A percentile compares a stretch with the other conserved stretches of the same genome.
These are phyloP conservation scores for Drymodes brunneopygia DNA, from an alignment of 2,113 vertebrate species.

Conservation along the genomic window DNA sequence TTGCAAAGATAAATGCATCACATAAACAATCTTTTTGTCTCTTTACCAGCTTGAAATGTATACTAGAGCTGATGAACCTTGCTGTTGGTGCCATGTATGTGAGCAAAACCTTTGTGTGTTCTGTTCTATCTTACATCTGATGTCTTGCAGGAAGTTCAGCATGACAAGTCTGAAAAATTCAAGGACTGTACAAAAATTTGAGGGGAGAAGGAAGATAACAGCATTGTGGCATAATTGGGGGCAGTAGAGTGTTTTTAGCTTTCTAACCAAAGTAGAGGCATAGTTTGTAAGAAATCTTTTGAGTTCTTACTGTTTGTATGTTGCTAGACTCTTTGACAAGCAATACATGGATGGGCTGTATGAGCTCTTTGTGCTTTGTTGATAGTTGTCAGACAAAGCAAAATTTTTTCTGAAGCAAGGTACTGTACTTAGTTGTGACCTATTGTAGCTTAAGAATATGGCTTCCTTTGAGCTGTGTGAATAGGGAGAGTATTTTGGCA, in stretches of 20 bases:
- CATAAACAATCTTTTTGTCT: background rate
- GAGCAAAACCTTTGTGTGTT: background rate
- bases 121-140: background rate
- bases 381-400: conserved; percentile 70
- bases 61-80: background rate
- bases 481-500: conserved; percentile 67
- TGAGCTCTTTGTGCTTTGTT: conserved; percentile 71
- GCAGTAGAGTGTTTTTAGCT: conserved; percentile 12
- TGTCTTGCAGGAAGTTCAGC: background rate
- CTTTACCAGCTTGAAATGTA: background rate
- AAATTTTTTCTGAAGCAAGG: conserved; percentile 70
- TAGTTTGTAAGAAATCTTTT: conserved; percentile 15
- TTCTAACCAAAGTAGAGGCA: conserved; percentile 30
- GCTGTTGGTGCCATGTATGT: background rate
- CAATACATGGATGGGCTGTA: conserved; percentile 38
- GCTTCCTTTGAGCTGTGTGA: conserved; percentile 66
- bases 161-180: background rate
- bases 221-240: background rate
- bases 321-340: conserved; percentile 56
- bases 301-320: conserved; percentile 45
- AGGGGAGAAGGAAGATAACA: background rate
- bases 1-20: background rate
- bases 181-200: background rate
- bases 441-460: conserved; percentile 62
- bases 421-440: conserved; percentile 75